Base-by-base conservation (phyloP, 2,888 invertebrate genomes). In the Acanthosepion pharaonis region DNA sequence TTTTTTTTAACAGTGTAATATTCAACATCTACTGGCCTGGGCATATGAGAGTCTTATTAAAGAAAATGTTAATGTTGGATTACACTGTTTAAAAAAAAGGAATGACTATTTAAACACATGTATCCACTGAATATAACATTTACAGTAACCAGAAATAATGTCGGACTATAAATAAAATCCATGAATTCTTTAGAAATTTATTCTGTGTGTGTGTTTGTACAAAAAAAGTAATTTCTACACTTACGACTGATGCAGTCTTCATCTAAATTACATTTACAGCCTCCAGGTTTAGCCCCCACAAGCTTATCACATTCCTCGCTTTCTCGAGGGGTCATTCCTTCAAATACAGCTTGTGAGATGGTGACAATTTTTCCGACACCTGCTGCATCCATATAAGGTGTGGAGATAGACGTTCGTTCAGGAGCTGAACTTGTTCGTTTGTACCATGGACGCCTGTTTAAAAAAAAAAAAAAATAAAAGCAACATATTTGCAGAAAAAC, bases 331-430 rank as follows among this genome's bases (percentile, higher is more conserved):
- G 96, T 97, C 97, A 97, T 97, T 25, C 97, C 97, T 95, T 97
- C 97, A 96, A 97, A 97, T 78, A 97, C 97, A 33, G 97, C 97
- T 96, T 97, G 97, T 6, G 97, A 97, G 93, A 97, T 97, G 9
- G 97, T 97, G 95, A 97, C 97, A 95, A 97, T 97, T 95, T 97
- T 97, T 0, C 97, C 97, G 8, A 97, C 97, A 8, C 97, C 97
- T 5, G 97, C 97, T 28, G 97, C 97, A 95, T 97, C 97, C 97
- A 97, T 97, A 95, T 97, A 97, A 0, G 97, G 97, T 9, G 97
- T 97, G 20, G 97, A 97, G 93, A 97, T 97, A 23, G 97, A 97
- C 3, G 97, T 97, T 95, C 97, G 97, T 95, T 97, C 96, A 0
- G 97, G 97, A 53, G 96, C 96, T 48, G 97, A 96, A 94, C 97